Evolutionary conservation across 2,113 vertebrate species (phyloP).

Genomic region (Callorhinus ursinus): DNA sequence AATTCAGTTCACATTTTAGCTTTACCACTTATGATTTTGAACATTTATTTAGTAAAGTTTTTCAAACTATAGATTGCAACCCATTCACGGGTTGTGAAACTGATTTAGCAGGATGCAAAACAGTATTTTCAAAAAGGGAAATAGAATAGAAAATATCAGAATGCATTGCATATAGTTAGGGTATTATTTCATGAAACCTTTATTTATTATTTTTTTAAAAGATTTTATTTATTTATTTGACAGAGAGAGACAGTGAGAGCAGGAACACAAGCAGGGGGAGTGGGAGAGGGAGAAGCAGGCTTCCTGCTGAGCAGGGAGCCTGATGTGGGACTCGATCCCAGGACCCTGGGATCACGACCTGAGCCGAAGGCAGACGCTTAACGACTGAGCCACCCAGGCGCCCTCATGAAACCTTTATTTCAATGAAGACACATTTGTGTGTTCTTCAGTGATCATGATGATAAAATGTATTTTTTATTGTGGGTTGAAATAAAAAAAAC

Average conservation of each 20-base stretch:
- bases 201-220: neutral
- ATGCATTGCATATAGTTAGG: neutral
- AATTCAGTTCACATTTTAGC: neutral
- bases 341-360: no score
- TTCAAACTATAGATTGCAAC: neutral
- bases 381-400: no score
- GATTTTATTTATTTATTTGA: no score
- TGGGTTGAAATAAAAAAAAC: slow-evolving; percentile 37
- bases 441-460: neutral
- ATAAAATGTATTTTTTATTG: slow-evolving; percentile 33
- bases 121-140: neutral
- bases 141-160: neutral
- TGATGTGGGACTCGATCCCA: no score
- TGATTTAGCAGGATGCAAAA: slow-evolving; percentile 29
- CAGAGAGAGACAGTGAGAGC: no score
- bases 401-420: slow-evolving; percentile 8
- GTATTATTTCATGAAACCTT: neutral
- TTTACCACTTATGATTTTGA: slow-evolving; percentile 26
- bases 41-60: slow-evolving; percentile 12
- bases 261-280: no score
- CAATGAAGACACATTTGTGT: neutral
- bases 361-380: no score
- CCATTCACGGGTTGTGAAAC: neutral
- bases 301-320: no score
- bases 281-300: no score